Conservation (phyloP, 2,888 invertebrate species). For the Eilema caniola region DNA sequence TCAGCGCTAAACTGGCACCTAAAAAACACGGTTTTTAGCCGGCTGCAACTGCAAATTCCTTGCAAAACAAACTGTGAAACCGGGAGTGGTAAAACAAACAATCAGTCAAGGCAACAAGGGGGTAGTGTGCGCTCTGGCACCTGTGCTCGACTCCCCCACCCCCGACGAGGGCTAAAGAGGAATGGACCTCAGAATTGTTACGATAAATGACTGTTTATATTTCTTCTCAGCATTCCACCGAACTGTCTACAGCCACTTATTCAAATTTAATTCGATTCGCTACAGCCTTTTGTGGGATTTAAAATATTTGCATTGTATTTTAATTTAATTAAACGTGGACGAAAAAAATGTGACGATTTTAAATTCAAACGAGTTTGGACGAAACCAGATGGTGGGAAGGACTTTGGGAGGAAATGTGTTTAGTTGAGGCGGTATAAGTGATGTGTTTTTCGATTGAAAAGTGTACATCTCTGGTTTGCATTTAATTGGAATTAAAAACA, state of each 20-base stretch:
- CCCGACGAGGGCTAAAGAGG: slow-evolving; percentile 55
- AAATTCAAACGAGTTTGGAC: slow-evolving; percentile 49
- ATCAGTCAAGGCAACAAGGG: slow-evolving; percentile 70
- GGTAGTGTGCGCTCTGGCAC: slow-evolving; percentile 61
- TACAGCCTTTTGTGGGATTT: slow-evolving; percentile 48
- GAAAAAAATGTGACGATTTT: slow-evolving; percentile 43
- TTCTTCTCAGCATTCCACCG: slow-evolving; percentile 63
- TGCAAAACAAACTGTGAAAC: slow-evolving; percentile 65
- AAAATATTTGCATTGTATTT: slow-evolving; percentile 51
- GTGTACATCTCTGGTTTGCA: neutral
- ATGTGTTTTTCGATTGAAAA: slow-evolving; percentile 7
- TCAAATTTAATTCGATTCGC: slow-evolving; percentile 72
- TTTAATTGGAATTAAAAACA: neutral
- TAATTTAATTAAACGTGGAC: slow-evolving; percentile 50
- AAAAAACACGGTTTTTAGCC: slow-evolving; percentile 53
- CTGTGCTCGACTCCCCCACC: slow-evolving; percentile 64
- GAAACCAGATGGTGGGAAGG: slow-evolving; percentile 35
- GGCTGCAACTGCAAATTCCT: slow-evolving; percentile 68
- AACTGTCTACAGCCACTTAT: slow-evolving; percentile 72
- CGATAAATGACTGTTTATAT: slow-evolving; percentile 83
- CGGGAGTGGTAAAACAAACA: slow-evolving; percentile 71
- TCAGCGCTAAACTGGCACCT: slow-evolving; percentile 46
- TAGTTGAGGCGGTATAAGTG: slow-evolving; percentile 21
- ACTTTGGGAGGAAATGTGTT: slow-evolving; percentile 34
- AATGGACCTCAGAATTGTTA: slow-evolving; percentile 69